phyloP scores from a whole-genome alignment of 2,797 vertebrate species.

The Danio choprae region DNA sequence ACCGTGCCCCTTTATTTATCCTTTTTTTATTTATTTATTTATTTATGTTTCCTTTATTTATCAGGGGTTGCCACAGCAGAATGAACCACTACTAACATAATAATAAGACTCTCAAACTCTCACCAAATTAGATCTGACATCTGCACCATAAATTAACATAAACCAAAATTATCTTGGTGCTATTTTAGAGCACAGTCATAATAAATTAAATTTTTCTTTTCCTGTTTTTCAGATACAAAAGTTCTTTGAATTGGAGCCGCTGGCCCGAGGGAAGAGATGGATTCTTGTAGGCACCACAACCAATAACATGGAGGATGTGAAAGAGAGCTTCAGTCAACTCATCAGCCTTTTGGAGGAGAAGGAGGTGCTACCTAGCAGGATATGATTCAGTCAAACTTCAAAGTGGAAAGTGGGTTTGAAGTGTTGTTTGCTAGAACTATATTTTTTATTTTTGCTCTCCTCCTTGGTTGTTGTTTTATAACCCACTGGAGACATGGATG shows the following conservation, averaged over 20 bases:
- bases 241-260: conserved; percentile 96
- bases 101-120: not conserved
- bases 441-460: conserved; percentile 32
- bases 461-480: conserved; percentile 42
- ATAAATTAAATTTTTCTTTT: conserved; percentile 29
- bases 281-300: conserved; percentile 91
- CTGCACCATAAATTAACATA: not conserved
- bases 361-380: conserved; percentile 87
- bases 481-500: conserved; percentile 41
- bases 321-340: conserved; percentile 92
- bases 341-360: conserved; percentile 93
- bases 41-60: too few relatives aligned
- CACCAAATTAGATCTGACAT: not conserved
- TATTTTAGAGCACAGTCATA: conserved; percentile 36
- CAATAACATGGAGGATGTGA: conserved; percentile 89
- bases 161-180: conserved; percentile 10
- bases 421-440: conserved; percentile 31
- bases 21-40: too few relatives aligned
- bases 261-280: conserved; percentile 94
- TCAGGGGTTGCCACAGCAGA: too few relatives aligned
- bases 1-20: too few relatives aligned
- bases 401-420: conserved; percentile 53
- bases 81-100: too few relatives aligned
- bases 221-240: conserved; percentile 87
- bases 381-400: conserved; percentile 81